Conservation (phyloP, 2,797 vertebrate genomes). For the Vireo griseus region DNA sequence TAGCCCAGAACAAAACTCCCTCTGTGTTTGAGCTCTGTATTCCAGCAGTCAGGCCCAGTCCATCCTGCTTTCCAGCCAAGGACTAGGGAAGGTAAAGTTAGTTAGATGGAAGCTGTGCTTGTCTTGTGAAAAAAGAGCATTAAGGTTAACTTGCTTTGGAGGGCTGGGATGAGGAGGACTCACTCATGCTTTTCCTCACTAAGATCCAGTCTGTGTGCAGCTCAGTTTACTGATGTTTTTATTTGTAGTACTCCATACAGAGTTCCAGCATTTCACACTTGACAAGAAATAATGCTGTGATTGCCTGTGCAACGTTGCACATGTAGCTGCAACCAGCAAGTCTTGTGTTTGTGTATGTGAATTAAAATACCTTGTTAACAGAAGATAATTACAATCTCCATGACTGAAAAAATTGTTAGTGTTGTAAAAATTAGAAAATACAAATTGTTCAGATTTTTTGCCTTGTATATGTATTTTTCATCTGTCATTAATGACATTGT, state of each 20-base stretch:
- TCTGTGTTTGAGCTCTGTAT: not conserved
- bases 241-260: not conserved
- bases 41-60: not conserved
- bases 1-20: not conserved
- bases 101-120: not conserved
- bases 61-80: not conserved
- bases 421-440: not conserved
- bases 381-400: not conserved
- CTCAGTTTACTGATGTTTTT: not conserved
- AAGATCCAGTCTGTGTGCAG: not conserved
- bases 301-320: not conserved
- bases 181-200: accelerated
- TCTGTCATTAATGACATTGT: not conserved
- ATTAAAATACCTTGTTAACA: not conserved
- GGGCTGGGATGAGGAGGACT: not conserved
- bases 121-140: not conserved
- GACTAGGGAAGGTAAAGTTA: not conserved
- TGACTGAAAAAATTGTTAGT: not conserved
- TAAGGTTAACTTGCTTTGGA: not conserved
- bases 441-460: not conserved
- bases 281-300: not conserved
- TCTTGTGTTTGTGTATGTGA: not conserved
- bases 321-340: not conserved
- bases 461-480: not conserved
- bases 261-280: not conserved